Base-by-base conservation (phyloP, 2,888 invertebrate genomes). In the Epicampocera succincta region DNA sequence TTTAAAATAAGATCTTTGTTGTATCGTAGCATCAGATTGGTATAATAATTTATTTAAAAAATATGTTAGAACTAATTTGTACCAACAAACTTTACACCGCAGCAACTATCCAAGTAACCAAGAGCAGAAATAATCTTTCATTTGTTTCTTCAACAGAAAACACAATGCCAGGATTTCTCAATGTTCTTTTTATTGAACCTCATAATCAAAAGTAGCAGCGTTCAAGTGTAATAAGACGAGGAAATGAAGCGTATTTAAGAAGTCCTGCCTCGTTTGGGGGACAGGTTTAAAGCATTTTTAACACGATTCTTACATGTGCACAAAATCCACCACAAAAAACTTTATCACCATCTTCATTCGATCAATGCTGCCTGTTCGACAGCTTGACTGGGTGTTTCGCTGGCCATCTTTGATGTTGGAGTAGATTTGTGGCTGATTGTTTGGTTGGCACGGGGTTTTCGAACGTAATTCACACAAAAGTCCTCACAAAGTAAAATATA, bases 51-150 rank as follows among this genome's bases (percentile, higher is more conserved):
- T 68, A 83, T 75, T 66, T 74, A 46, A 52, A 76, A 73, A 68
- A 71, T 58, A 78, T 84, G 84, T 84, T 80, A 85, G 79, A 83
- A 83, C 77, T 78, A 85, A 84, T 85, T 85, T 85, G 84, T 74
- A 76, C 71, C 44, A 83, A 79, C 83, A 74, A 84, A 84, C 66
- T 84, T 81, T 80, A 84, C 83, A 84, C 84, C 83, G 83, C 66
- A 58, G 42, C 40, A 61, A 15, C 42, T 38, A 50, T 12, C 29
- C 6, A 15, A 76, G 17, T 38, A 63, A 72, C 19, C 46, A 82
- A 44, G 46, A 54, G 65, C 56, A 69, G 19, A 50, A 65, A 56
- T 50, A 61, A 66, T 50, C 52, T 38, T 44, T 56, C 33, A 61
- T 46, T 50, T 13, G 42, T 60, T 60, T 44, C 17, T 72, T 72